Conservation (phyloP, 2,113 vertebrate species). For the Brachyhypopomus occidentalis region DNA sequence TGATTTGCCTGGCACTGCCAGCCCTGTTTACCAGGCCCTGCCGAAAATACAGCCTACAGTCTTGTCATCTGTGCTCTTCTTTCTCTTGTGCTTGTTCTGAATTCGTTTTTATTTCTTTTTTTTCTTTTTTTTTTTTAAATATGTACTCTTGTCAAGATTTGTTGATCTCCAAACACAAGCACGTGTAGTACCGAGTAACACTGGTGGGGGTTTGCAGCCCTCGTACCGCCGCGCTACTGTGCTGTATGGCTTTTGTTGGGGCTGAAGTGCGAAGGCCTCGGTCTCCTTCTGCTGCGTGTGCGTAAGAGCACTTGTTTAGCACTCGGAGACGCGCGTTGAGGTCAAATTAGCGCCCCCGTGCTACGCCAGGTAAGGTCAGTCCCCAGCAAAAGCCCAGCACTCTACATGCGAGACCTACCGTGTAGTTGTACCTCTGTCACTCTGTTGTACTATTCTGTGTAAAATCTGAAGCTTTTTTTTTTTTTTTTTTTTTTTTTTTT, state of each 20-base stretch:
- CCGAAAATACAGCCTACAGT: conserved; percentile 99
- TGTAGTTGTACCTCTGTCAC: conserved; percentile 58
- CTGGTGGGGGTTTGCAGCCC: conserved; percentile 2
- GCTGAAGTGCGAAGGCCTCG: conserved; percentile 2
- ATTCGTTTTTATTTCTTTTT: conserved; percentile 57
- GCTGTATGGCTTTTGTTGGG: conserved; percentile 45
- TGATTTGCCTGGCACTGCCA: conserved; percentile 99
- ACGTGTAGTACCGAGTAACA: background rate
- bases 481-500: conserved; percentile 59
- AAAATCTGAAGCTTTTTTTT: conserved; percentile 62
- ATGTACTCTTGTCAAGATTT: conserved; percentile 50
- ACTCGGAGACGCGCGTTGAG: conserved; percentile 75
- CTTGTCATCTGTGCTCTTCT: conserved; percentile 99
- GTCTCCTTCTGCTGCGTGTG: conserved; percentile 11
- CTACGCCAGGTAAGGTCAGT: conserved; percentile 53
- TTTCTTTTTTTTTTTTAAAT: conserved; percentile 48
- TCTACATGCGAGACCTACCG: background rate
- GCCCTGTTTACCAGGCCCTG: conserved; percentile 99
- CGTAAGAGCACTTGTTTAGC: conserved; percentile 68
- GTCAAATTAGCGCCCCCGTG: conserved; percentile 67
- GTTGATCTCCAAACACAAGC: conserved; percentile 28
- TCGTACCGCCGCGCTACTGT: background rate
- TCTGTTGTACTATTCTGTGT: background rate
- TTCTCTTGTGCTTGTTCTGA: conserved; percentile 89
- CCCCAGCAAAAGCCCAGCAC: conserved; percentile 58